Evolutionary conservation across 2,888 invertebrate species (phyloP), one percentile per base, ranked within the genome.

Genomic region (Ochropleura leucogaster): DNA sequence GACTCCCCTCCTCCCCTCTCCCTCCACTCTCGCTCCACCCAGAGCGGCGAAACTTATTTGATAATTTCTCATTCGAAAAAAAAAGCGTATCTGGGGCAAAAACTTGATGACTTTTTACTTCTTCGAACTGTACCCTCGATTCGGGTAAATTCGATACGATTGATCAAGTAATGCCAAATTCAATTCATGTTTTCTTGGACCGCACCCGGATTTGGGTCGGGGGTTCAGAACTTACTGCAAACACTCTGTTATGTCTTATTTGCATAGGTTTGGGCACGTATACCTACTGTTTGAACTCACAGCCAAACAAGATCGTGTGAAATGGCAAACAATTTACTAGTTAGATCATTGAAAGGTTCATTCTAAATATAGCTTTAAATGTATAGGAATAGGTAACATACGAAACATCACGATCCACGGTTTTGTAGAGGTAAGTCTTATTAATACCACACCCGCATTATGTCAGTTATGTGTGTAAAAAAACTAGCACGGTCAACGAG

Each of bases 131-230:
- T 7, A 44, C 20, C 4, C 16, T 44, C 6, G 2, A 44, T 30
- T 44, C 12, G 6, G 3, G 4, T 20, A 18, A 68, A 79, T 55
- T 46, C 30, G 30, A 30, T 30, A 30, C 30, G 30, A 57, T 74
- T 64, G 62, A 73, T 74, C n/a, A 42, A 49, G n/a, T 12, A 40
- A 20, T 47, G 14, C n/a, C 42, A 77, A 64, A 79, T 74, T 80
- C 80, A 79, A 80, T 74, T 40, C 44, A 74, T 68, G 80, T 80
- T 64, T 79, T 59, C 77, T 78, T 74, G 40, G 40, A 20, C 46
- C 65, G 18, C n/a, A n/a, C 59, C 55, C 18, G 44, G 12, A 80
- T 74, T 74, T 20, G 59, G 79, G 80, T 79, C 68, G 63, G 80
- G 42, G 18, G 51, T 57, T 79, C n/a, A 7, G 42, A 63, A 51